Conservation (phyloP, 2,888 invertebrate species). For the Oscheius onirici region DNA sequence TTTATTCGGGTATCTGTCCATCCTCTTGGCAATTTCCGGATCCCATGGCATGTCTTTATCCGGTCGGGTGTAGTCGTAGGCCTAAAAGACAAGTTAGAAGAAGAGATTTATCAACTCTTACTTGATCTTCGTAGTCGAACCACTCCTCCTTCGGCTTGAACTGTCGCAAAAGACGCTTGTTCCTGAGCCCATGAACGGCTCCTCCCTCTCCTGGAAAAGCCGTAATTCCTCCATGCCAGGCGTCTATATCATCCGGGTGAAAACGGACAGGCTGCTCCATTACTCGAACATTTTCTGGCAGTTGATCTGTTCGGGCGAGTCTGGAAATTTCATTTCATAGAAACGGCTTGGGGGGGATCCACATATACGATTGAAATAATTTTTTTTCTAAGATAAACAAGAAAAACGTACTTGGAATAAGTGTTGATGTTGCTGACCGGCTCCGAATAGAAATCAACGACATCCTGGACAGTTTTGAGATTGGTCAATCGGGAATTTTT, state of each 20-base stretch:
- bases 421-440: conserved; percentile 62
- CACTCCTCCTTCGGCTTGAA: conserved; percentile 70
- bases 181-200: conserved; percentile 61
- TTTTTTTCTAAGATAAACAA: background rate
- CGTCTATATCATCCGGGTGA: conserved; percentile 66
- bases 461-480: conserved; percentile 56
- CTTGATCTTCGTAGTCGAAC: conserved; percentile 70
- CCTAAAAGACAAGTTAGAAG: conserved; percentile 32
- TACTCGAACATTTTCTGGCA: conserved; percentile 64
- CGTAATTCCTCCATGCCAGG: conserved; percentile 67
- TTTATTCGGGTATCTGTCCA: conserved; percentile 66
- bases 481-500: conserved; percentile 60
- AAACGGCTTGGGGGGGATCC: background rate
- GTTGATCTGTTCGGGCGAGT: conserved; percentile 52
- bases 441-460: conserved; percentile 61
- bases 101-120: conserved; percentile 6
- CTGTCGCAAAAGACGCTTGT: conserved; percentile 64
- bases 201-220: conserved; percentile 69
- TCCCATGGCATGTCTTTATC: conserved; percentile 70
- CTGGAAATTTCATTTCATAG: conserved; percentile 23
- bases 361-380: background rate
- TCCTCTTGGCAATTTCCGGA: conserved; percentile 63
- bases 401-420: conserved; percentile 52
- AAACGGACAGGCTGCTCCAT: conserved; percentile 66
- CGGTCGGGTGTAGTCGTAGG: conserved; percentile 50